phyloP scores from a whole-genome alignment of 2,888 invertebrate genomes.

The Hartigia nigra region DNA sequence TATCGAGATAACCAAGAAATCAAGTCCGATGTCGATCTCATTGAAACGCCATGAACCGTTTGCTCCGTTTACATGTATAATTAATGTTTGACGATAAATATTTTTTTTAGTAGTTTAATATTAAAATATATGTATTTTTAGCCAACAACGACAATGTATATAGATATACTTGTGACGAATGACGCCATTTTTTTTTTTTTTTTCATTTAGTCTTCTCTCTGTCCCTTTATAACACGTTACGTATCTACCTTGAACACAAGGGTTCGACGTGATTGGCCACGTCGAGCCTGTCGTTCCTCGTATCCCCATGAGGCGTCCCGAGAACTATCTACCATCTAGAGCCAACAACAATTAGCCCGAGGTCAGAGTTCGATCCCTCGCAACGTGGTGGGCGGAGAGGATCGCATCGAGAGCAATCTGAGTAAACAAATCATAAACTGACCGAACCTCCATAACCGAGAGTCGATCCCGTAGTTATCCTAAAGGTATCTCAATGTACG shows the following conservation, averaged over 20 bases:
- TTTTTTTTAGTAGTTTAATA: not conserved
- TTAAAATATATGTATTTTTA: not conserved
- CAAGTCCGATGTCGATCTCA: not conserved
- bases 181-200: not conserved
- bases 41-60: not conserved
- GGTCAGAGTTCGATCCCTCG: conserved; percentile 61
- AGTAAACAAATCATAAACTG: conserved; percentile 63
- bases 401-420: conserved; percentile 51
- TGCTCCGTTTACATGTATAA: not conserved
- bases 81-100: too few species aligned
- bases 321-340: conserved; percentile 61
- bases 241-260: not conserved
- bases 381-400: conserved; percentile 46
- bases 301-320: conserved; percentile 13
- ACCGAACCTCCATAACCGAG: conserved; percentile 17
- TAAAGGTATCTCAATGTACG: not conserved
- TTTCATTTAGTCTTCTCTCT: not conserved
- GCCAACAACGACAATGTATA: not conserved
- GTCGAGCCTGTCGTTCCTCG: conserved; percentile 11
- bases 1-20: not conserved
- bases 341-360: conserved; percentile 64
- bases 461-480: not conserved
- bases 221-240: not conserved
- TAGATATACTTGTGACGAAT: not conserved
- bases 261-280: not conserved